Evolutionary conservation across 2,113 vertebrate species (phyloP).

Genomic region (Hypocryptadius cinnamomeus): DNA sequence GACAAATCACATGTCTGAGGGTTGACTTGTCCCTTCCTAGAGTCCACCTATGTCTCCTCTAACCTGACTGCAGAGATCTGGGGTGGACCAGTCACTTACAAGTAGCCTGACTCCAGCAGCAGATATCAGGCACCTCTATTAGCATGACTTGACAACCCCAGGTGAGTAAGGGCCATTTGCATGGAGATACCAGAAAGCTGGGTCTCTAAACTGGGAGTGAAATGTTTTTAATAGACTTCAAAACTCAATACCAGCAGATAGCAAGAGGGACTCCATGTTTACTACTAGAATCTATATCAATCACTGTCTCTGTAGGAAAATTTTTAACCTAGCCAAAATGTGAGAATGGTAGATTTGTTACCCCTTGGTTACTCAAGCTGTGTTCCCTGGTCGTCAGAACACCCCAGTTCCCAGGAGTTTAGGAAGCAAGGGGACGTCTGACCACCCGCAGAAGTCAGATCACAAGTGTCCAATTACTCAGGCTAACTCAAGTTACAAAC

Average conservation of each 20-base stretch:
- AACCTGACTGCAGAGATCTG: background rate
- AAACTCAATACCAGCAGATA: background rate
- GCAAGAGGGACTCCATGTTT: background rate
- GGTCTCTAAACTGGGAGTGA: background rate
- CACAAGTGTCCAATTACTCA: background rate
- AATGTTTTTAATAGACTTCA: background rate
- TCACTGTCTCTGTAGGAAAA: background rate
- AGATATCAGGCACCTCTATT: background rate
- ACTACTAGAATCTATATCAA: background rate
- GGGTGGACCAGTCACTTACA: background rate
- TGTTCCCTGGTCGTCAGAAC: background rate
- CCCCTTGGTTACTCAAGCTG: background rate
- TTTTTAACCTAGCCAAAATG: background rate
- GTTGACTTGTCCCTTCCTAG: background rate
- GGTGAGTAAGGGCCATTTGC: background rate
- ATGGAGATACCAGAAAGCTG: background rate
- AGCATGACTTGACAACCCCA: background rate
- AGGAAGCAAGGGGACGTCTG: background rate
- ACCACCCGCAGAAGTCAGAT: background rate
- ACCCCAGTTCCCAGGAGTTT: background rate
- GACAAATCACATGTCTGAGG: background rate
- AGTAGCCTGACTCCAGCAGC: background rate
- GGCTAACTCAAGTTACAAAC: conserved; percentile 36
- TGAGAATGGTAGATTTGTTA: background rate
- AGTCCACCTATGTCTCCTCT: background rate